Base-by-base conservation (phyloP, 1,140 invertebrate genomes). In the Drosophila saltans region DNA sequence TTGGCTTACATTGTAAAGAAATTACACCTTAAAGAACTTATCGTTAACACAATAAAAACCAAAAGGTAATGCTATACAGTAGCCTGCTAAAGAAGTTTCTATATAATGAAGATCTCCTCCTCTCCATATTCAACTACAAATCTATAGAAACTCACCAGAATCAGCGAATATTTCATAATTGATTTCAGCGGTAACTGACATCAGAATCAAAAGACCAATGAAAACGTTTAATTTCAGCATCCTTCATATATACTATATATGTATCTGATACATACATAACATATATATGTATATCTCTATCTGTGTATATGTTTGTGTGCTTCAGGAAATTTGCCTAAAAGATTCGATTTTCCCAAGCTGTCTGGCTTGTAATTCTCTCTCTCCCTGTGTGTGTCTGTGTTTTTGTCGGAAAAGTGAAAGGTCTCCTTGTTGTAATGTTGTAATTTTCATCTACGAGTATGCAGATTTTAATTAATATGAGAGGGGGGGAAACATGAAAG, bases 391-490 rank as follows among this genome's bases (percentile, higher is more conserved):
- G 16, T 28, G 45, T 66, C 16, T 57, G 28, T 41, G 21, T 55
- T 1, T 36, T 45, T 81, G 59, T 58, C 55, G 39, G 36, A 8
- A 66, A 77, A 72, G 64, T 45, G 59, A 69, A 76, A 39, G 48
- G 79, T 75, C 72, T 82, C 60, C 75, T 63, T 56, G 41, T 52
- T 52, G 45, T 48, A 24, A 48, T 24, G 70, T 57, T 66, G 55
- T 64, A 56, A 11, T 40, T 11, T 8, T n/a, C 55, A n/a, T 65
- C 21, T 71, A 11, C 26, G 2, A 65, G 41, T 40, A 24, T 40
- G 61, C 62, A 62, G 60, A 40, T 88, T 88, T 86, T 80, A 88
- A 86, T 86, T 86, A 79, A 82, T 81, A 77, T 11, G 52, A 67
- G 43, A 24, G 43, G 48, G n/a, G 36, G 30, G 57, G 66, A 52